A percentile compares a stretch with the other conserved stretches of the same genome.
These are phyloP conservation scores for Ormyrus rosae DNA, from an alignment of 2,888 invertebrate species.

Conservation along the genomic window DNA sequence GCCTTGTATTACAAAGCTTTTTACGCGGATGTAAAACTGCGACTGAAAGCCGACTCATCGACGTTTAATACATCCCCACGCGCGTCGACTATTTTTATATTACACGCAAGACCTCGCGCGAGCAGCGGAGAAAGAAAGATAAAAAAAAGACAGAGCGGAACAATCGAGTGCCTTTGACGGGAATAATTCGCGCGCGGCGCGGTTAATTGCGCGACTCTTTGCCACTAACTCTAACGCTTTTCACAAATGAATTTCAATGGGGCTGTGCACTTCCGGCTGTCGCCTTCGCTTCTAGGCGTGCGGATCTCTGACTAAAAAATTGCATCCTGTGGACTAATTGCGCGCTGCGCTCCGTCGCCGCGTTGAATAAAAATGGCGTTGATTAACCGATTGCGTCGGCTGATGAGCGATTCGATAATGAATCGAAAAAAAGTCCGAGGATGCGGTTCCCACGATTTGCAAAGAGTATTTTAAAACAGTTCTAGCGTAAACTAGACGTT, in stretches of 20 bases:
- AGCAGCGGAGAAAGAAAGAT: neutral
- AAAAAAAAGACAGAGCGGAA: neutral
- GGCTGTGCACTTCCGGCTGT: slow-evolving; percentile 24
- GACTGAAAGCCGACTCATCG: neutral
- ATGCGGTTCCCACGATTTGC: slow-evolving; percentile 6
- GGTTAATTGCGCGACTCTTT: slow-evolving; percentile 10
- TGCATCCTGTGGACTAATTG: slow-evolving; percentile 40
- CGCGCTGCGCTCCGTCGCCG: neutral
- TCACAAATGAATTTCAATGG: slow-evolving; percentile 33
- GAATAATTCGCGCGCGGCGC: slow-evolving; percentile 31
- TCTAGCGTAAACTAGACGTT: too few species aligned
- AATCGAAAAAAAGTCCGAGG: neutral
- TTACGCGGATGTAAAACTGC: too few species aligned
- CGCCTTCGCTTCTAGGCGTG: slow-evolving; percentile 16
- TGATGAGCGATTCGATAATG: slow-evolving; percentile 19
- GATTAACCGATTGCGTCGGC: slow-evolving; percentile 3
- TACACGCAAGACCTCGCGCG: too few species aligned
- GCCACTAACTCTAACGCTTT: slow-evolving; percentile 10
- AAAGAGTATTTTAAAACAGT: too few species aligned
- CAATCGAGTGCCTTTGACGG: slow-evolving; percentile 14
- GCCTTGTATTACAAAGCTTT: too few species aligned
- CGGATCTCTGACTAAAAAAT: slow-evolving; percentile 2
- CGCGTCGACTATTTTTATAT: neutral
- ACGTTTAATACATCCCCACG: neutral
- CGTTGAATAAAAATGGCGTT: neutral